These are phyloP conservation scores for Proterorhinus semilunaris DNA, from an alignment of 2,113 vertebrate genomes.

Conservation along the genomic window DNA sequence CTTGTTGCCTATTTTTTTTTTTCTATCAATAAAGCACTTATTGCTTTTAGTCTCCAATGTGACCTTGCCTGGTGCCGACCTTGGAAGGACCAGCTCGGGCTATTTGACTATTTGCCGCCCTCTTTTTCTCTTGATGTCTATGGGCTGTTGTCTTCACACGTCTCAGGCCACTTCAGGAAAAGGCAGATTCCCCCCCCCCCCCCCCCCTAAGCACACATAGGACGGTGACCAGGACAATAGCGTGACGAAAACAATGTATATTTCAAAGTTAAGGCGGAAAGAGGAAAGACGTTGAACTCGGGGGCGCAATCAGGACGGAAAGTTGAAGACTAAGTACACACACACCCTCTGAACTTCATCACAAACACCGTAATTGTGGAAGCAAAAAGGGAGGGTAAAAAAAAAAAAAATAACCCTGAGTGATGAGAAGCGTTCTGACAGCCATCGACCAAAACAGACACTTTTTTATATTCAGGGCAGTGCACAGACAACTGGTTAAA, in stretches of 20 bases:
- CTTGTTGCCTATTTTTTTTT: constrained; percentile 60
- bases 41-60: constrained; percentile 86
- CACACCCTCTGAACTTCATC: constrained; percentile 65
- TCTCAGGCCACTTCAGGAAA: constrained; percentile 62
- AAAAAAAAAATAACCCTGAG: constrained; percentile 51
- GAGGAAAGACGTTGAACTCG: constrained; percentile 74
- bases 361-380: constrained; percentile 71
- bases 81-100: constrained; percentile 81
- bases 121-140: constrained; percentile 18
- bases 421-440: constrained; percentile 71
- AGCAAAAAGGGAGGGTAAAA: constrained; percentile 41
- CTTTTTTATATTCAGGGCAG: constrained; percentile 67
- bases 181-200: constrained; percentile 38
- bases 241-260: constrained; percentile 69
- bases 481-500: constrained; percentile 68
- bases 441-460: constrained; percentile 60
- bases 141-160: constrained; percentile 61
- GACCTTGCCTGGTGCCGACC: constrained; percentile 82
- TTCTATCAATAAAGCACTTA: constrained; percentile 92
- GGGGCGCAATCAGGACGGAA: constrained; percentile 68
- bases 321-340: constrained; percentile 70
- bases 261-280: constrained; percentile 65
- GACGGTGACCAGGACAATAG: constrained; percentile 62
- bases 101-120: constrained; percentile 47
- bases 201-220: constrained; percentile 15